A percentile compares a stretch with the other conserved stretches of the same genome.
Conservation (phyloP, 2,888 invertebrate genomes). For the Aleiodes leptofemur region DNA sequence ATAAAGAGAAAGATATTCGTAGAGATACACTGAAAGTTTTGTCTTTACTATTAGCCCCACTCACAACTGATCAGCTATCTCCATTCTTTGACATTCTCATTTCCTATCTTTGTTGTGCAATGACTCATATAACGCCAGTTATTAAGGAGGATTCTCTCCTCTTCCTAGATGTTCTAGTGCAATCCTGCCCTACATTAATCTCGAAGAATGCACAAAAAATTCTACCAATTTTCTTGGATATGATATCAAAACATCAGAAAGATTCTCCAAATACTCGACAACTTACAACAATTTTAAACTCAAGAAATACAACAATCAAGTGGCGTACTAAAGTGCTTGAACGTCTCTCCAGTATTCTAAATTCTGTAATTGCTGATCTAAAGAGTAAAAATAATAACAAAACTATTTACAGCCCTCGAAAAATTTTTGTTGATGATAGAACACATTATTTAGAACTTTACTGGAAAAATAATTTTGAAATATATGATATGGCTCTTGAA, state of each 20-base stretch:
- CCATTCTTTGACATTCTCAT: constrained; percentile 88
- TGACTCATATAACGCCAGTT: constrained; percentile 89
- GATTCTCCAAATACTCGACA: constrained; percentile 83
- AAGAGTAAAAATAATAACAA: constrained; percentile 50
- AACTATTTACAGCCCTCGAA: constrained; percentile 41
- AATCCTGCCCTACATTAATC: constrained; percentile 81
- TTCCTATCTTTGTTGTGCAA: constrained; percentile 89
- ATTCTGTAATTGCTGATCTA: constrained; percentile 69
- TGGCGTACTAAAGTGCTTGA: constrained; percentile 88
- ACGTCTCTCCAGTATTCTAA: constrained; percentile 81
- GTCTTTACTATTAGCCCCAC: constrained; percentile 75
- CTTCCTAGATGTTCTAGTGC: constrained; percentile 86
- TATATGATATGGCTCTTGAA: constrained; percentile 60
- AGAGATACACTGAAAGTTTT: constrained; percentile 79
- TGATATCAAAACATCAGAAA: constrained; percentile 86
- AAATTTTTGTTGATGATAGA: constrained; percentile 52
- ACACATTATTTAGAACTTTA: constrained; percentile 60
- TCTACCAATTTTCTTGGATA: constrained; percentile 87
- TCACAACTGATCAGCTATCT: constrained; percentile 77
- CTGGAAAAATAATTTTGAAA: constrained; percentile 49
- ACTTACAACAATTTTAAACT: constrained; percentile 82
- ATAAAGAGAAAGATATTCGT: constrained; percentile 82
- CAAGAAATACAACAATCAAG: constrained; percentile 84
- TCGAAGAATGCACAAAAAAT: constrained; percentile 83
- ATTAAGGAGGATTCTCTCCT: constrained; percentile 90